Base-by-base conservation (phyloP, 2,113 vertebrate species). In the Morone chrysops region DNA sequence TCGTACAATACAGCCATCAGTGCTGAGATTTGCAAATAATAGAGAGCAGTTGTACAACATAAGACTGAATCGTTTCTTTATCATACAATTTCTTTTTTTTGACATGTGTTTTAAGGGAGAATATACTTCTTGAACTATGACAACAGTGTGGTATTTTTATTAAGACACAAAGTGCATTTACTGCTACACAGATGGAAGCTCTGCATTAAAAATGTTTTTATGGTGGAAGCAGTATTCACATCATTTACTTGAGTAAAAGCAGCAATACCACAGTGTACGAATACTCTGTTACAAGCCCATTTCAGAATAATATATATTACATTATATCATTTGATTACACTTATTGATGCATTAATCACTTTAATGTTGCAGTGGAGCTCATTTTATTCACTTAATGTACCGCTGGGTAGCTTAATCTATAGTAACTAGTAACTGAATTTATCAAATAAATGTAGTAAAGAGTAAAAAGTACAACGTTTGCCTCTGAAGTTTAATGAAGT, bases 11-110 rank as follows among this genome's bases (percentile, higher is more conserved):
- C 75, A 22, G 54, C 70, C 4, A 68, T 72, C 80, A 50, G 74
- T n/a, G 74, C 41, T 16, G 67, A 68, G 57, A 65, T 68, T n/a
- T 78, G 59, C 75, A 59, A 67, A 89, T 83, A 85, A 89, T 69
- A 74, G 80, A 61, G 53, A 87, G 43, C 81, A 79, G 78, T 76
- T 65, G 70, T 81, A 78, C 51, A 65, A 50, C 81, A 67, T 9
- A 2, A 66, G 48, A 59, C 62, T 20, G n/a, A 82, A 75, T 65
- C 0, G 7, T 36, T 80, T 80, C 65, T 83, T 80, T 81, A 67
- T 72, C 20, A n/a, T 51, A 25, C 22, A 14, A 61, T 65, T 73
- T 41, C 36, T 72, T 63, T 73, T 73, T 68, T 76, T 43, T 50
- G 47, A 53, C 36, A n/a, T 57, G 18, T 66, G 20, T 65, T 65